Conservation (phyloP, 2,888 invertebrate genomes). For the Atrina japonica region DNA sequence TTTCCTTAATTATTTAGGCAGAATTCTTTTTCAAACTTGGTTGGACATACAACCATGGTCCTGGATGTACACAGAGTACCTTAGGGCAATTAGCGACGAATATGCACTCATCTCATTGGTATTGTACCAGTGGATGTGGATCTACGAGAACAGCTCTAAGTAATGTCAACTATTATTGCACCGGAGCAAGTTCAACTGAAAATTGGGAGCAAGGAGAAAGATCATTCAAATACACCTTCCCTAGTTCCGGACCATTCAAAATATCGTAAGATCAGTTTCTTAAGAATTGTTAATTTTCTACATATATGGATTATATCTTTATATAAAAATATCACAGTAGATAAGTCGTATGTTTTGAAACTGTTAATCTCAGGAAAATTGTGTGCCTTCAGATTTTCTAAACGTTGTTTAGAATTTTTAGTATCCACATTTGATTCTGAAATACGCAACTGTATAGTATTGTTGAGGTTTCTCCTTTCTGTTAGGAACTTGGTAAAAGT, state of each 20-base stretch:
- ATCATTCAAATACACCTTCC: constrained; percentile 26
- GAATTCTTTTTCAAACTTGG: constrained; percentile 26
- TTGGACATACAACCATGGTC: constrained; percentile 7
- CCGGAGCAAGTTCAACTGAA: constrained; percentile 36
- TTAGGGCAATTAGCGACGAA: constrained; percentile 16
- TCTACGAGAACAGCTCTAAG: constrained; percentile 14
- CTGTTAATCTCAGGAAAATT: no score
- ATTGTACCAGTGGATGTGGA: constrained; percentile 8
- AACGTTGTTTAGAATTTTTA: no score
- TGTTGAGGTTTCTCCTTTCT: no score
- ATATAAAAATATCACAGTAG: no score
- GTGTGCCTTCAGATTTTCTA: no score
- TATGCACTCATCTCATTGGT: constrained; percentile 17
- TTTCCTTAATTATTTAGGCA: no score
- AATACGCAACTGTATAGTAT: no score
- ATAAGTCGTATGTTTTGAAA: no score
- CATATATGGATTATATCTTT: no score
- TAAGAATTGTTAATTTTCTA: no score
- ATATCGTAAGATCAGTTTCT: constrained; percentile 31
- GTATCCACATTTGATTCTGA: no score
- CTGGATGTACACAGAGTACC: constrained; percentile 10
- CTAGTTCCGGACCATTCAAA: constrained; percentile 24
- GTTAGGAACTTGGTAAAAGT: no score
- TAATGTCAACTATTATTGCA: constrained; percentile 49
- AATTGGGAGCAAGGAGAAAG: constrained; percentile 41